Evolutionary conservation across 2,797 vertebrate species (phyloP).

Genomic region (Cyprinella venusta): DNA sequence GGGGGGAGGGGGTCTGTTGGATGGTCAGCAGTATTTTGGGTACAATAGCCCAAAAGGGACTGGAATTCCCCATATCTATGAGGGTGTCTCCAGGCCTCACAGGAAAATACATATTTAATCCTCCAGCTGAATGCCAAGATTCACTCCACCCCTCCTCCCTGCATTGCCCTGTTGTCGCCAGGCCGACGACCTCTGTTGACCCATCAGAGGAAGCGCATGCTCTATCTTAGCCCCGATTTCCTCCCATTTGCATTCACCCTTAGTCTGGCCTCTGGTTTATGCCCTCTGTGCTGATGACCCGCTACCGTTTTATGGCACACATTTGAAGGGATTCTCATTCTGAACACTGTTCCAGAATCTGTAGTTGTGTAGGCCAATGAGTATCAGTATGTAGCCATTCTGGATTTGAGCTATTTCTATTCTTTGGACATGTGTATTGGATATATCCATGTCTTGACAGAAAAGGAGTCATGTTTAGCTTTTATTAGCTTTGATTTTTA

Average conservation of each 20-base stretch:
- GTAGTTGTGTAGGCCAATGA: not conserved
- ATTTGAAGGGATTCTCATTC: slow-evolving; percentile 3
- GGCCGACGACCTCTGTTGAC: slow-evolving; percentile 64
- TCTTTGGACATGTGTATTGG: slow-evolving; percentile 23
- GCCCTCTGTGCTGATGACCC: not conserved
- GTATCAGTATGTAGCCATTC: not conserved
- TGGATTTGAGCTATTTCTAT: slow-evolving; percentile 11
- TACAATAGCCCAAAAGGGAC: slow-evolving; percentile 51
- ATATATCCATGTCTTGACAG: slow-evolving; percentile 7
- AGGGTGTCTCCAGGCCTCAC: slow-evolving; percentile 60
- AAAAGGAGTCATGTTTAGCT: slow-evolving; percentile 23
- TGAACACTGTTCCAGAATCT: not conserved
- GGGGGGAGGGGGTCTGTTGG: slow-evolving; percentile 35
- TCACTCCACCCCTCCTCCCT: slow-evolving; percentile 23
- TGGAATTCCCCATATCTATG: slow-evolving; percentile 56
- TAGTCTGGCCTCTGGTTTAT: not conserved
- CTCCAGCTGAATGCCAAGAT: slow-evolving; percentile 74
- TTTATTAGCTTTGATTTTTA: slow-evolving; percentile 29
- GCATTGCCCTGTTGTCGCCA: slow-evolving; percentile 65
- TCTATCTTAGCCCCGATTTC: slow-evolving; percentile 53
- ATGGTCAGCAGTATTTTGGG: slow-evolving; percentile 61
- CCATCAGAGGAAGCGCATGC: slow-evolving; percentile 66
- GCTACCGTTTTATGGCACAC: slow-evolving; percentile 12
- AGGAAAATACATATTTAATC: slow-evolving; percentile 78
- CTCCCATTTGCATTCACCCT: not conserved